A percentile compares a stretch with the other conserved stretches of the same genome.
Evolutionary conservation across 92 coral and sea anemone genomes (phyloP).

Genomic region (Heliopora coerulea): DNA sequence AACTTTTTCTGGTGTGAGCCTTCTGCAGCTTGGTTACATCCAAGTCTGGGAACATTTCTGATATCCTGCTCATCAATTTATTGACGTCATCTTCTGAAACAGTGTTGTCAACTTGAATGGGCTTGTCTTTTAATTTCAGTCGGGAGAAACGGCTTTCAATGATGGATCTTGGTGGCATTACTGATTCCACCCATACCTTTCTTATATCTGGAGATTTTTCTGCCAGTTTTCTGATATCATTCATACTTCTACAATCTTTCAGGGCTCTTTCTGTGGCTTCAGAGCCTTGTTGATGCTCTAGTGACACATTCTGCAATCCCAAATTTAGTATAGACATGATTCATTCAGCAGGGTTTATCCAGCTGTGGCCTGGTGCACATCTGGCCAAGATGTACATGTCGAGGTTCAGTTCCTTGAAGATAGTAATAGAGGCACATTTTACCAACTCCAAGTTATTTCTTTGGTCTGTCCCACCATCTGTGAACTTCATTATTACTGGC

Average conservation of each 20-base stretch:
- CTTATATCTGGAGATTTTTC: too few relatives aligned
- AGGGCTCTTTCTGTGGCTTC: not conserved
- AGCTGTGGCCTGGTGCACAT: conserved; percentile 30
- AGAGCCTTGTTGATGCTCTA: not conserved
- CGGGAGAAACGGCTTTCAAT: too few relatives aligned
- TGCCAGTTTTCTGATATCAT: not conserved
- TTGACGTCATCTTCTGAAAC: too few relatives aligned
- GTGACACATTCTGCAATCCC: conserved; percentile 3
- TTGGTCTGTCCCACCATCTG: conserved; percentile 38
- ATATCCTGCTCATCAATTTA: too few relatives aligned
- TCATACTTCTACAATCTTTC: not conserved
- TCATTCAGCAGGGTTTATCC: conserved; percentile 29
- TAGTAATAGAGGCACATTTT: not conserved
- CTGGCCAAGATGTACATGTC: not conserved
- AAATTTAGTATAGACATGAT: conserved; percentile 19
- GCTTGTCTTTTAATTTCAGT: too few relatives aligned
- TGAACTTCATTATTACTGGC: conserved; percentile 23
- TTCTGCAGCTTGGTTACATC: conserved; percentile 47
- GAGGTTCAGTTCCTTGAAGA: conserved; percentile 15
- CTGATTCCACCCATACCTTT: too few relatives aligned
- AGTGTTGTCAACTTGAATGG: too few relatives aligned
- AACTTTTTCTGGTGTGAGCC: conserved; percentile 27
- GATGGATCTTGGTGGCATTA: too few relatives aligned
- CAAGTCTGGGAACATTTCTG: too few relatives aligned
- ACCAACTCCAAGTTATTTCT: conserved; percentile 6